Base-by-base conservation (phyloP, 2,113 vertebrate species). In the Gasterosteus nipponicus region DNA sequence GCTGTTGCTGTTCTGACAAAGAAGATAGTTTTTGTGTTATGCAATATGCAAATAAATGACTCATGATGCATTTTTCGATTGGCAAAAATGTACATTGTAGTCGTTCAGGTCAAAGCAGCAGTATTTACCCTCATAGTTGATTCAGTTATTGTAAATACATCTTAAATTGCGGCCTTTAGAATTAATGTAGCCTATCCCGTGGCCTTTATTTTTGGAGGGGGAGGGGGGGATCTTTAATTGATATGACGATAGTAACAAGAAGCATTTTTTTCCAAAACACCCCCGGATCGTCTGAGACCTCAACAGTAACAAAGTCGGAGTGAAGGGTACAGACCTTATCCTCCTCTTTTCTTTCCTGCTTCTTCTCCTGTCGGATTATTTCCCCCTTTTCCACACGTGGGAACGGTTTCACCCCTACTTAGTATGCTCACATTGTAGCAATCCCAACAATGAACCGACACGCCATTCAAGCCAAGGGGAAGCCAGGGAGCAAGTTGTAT, bases 371-470 rank as follows among this genome's bases (percentile, higher is more conserved):
- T 84, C 78, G 82, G 85, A 87, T 90, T 90, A 81, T 83, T 84
- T 83, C 65, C 77, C 74, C 86, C 44, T 64, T 86, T 89, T 90
- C 77, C 83, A 92, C 90, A 92, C 91, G 89, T 92, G 92, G 90
- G 93, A 94, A 92, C 85, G 77, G 92, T 89, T 92, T 91, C 80
- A 76, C 71, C 75, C 91, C 89, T 89, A 75, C 78, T 93, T 94
- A 86, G 88, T 89, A 92, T 93, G 90, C 91, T 91, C 90, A 77
- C 87, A 86, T 84, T 89, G 92, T 90, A 87, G 82, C 81, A 69
- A 77, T 84, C 67, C 83, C 84, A 92, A 94, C 92, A 93, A 93
- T 91, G 89, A 93, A 67, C 81, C 83, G 87, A 85, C 87, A 83
- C 88, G 87, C 84, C 85, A 91, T 92, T 93, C 91, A 93, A 61